Evolutionary conservation across 2,888 invertebrate species (phyloP), one percentile per base, ranked within the genome.

Genomic region (Fragum whitleyi): DNA sequence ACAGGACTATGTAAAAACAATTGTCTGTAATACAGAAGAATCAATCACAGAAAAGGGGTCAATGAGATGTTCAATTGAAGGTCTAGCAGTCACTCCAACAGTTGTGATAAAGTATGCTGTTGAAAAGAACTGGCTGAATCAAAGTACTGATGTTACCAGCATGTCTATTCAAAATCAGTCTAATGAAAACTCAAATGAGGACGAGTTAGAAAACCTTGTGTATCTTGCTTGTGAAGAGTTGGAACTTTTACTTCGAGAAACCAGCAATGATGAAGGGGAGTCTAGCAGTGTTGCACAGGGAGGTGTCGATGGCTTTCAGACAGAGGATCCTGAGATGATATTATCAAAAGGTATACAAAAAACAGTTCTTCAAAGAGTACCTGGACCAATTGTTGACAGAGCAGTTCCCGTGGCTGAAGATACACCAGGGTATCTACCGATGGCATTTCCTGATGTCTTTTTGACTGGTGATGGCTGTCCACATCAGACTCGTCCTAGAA

Each of bases 401-500:
- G n/a, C 5, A 11, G 6, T n/a, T 53, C 53, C 53, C 19, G 53
- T 53, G 6, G 53, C 53, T 53, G 53, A 53, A n/a, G 53, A 53
- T n/a, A n/a, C n/a, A n/a, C n/a, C n/a, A n/a, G n/a, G n/a, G n/a
- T n/a, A n/a, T n/a, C n/a, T n/a, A n/a, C n/a, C n/a, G n/a, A n/a
- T n/a, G n/a, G n/a, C n/a, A n/a, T n/a, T n/a, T n/a, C n/a, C n/a
- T n/a, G n/a, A 53, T 53, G 53, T 53, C 19, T 53, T 53, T 53
- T 21, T 53, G n/a, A 53, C 11, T n/a, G 53, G 53, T 53, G 53
- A 53, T 53, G 53, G 53, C 53, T 53, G 53, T 19, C 53, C 53
- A 53, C 9, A 53, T 21, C 53, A 53, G 19, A n/a, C 9, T 11
- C 53, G 53, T 11, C 53, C 53, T 53, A 16, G 53, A n/a, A 53